Base-by-base conservation (phyloP, 2,888 invertebrate genomes). In the Cryptus viduatorius region DNA sequence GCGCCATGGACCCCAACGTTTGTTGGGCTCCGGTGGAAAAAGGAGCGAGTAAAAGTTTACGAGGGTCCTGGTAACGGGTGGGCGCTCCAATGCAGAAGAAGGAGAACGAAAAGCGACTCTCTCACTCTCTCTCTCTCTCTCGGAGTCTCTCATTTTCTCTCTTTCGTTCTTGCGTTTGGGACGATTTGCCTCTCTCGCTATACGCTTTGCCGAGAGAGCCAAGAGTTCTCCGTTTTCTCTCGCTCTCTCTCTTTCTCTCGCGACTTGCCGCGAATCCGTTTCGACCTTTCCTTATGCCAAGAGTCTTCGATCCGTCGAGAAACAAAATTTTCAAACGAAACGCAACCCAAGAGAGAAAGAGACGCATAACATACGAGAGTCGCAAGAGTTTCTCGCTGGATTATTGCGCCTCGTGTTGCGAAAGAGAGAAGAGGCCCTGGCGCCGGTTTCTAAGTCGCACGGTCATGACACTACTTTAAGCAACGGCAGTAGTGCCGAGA, bases 41-140 rank as follows among this genome's bases (percentile, higher is more conserved):
- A 79, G 71, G 67, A 82, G 82, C 64, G 86, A 83, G 84, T 82
- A 91, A 90, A 91, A 89, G 89, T 92, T 93, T 93, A 93, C 92
- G 92, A 93, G 92, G 93, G 92, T 91, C 81, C 89, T 89, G 81
- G 71, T 53, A 89, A 91, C 89, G 91, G 91, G 90, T 90, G 90
- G 90, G 89, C 89, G 85, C 88, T 67, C 65, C 46, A 73, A 65
- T 65, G 46, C 56, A 81, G 79, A 19, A n/a, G 64, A 77, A 50
- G 19, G 76, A 81, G n/a, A 44, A 56, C 78, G 78, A 69, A 37
- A 80, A 76, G 16, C 10, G 14, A 31, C 64, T 64, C 42, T 42
- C 42, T 42, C 16, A 14, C n/a, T 29, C 31, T 8, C 31, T 61
- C 61, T 61, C 1, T 61, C 56, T 56, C 56, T 56, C 56, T 8